Evolutionary conservation across 2,797 vertebrate species (phyloP).

Genomic region (Tapera naevia): DNA sequence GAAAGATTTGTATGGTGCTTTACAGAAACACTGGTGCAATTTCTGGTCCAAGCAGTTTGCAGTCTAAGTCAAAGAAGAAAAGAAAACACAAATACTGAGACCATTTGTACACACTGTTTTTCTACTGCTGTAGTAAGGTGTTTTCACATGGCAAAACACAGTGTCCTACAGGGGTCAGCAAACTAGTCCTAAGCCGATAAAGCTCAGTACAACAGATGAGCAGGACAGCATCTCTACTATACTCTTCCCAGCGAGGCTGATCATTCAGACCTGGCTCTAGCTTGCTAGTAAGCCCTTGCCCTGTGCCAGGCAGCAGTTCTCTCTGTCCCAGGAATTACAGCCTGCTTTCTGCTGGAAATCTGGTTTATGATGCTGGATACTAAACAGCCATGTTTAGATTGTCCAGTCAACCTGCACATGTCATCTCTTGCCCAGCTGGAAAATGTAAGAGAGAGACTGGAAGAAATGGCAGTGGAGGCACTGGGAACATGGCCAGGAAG

Average conservation of each 20-base stretch:
- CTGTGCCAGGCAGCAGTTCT: not conserved
- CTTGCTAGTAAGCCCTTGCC: not conserved
- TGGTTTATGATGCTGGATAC: not conserved
- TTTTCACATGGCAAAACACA: not conserved
- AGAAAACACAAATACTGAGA: not conserved
- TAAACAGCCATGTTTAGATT: not conserved
- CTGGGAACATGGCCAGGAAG: not conserved
- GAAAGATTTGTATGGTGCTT: not conserved
- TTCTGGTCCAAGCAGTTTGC: not conserved
- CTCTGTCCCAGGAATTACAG: not conserved
- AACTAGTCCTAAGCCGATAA: not conserved
- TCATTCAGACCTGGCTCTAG: not conserved
- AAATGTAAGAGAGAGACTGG: not conserved
- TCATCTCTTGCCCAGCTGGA: not conserved
- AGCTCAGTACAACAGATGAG: not conserved
- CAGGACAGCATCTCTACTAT: rapidly evolving
- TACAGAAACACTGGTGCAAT: not conserved
- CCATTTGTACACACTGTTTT: not conserved
- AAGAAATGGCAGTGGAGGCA: not conserved
- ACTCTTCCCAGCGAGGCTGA: not conserved
- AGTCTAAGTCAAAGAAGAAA: not conserved
- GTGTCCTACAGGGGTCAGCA: not conserved
- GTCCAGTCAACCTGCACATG: not conserved
- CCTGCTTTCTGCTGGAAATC: not conserved
- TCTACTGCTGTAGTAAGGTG: not conserved